Evolutionary conservation across 2,113 vertebrate species (phyloP), one percentile per base, ranked within the genome.

Genomic region (Seriola dumerili): DNA sequence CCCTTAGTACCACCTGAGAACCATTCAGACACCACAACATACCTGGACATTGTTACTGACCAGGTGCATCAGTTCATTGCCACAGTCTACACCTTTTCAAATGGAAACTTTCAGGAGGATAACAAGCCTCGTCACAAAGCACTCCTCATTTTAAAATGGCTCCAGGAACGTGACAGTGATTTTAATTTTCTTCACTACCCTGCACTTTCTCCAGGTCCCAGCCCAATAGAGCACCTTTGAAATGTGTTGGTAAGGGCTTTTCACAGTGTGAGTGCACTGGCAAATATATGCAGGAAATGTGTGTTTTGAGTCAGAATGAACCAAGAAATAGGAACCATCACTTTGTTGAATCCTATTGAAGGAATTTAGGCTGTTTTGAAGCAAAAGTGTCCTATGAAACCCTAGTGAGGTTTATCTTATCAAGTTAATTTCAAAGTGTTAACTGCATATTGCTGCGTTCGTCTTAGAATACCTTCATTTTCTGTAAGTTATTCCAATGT

Each of bases 111-210:
- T 71, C 86, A 88, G 65, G 70, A 79, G 52, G 57, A 77, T 80
- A 80, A 83, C 75, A 64, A 76, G 73, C 50, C 50, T 73, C 74
- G 83, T 90, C 73, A 78, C 59, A 76, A 89, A 85, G 72, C 77
- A 65, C 76, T 76, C 81, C 78, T 83, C 81, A 77, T 80, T 23
- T 67, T 62, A 64, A 80, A 88, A 81, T 23, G 65, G 67, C 72
- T 84, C 78, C 73, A 79, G 72, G 61, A 89, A 80, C 67, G 85
- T 87, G 84, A 85, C 82, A 85, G 80, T 83, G 76, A 91, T 88
- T 88, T 86, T 82, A 85, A 88, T 80, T 88, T 74, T 64, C 82
- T 81, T 70, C 58, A 59, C 74, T 78, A 82, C 29, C 38, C 21
- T 85, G 61, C 61, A 84, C 75, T 78, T 80, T 81, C 52, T 78